Base-by-base conservation (phyloP, 2,113 vertebrate genomes). In the Melanerpes formicivorus region DNA sequence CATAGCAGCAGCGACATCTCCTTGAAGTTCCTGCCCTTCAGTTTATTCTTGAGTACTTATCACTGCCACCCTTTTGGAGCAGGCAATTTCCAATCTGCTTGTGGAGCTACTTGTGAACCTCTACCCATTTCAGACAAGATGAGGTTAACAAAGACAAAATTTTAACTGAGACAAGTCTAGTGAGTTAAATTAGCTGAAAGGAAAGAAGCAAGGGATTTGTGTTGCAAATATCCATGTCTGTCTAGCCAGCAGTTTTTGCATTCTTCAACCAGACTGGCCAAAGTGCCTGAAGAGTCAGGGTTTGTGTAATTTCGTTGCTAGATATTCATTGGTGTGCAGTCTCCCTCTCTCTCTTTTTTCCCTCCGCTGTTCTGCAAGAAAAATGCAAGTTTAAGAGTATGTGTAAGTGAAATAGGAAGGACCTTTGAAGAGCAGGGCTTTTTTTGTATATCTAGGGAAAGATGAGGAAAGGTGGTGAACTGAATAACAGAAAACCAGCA, bases 11-110 rank as follows among this genome's bases (percentile, higher is more conserved):
- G 10, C 17, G 58, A 11, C 37, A 19, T n/a, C 73, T 19, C 16
- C 69, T 75, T 90, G 42, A 88, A 69, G 21, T 52, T 88, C 21
- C 67, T 84, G n/a, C 40, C 40, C 44, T 88, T 87, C 32, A 71
- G 9, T 9, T 87, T 87, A 63, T 66, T 91, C 34, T 92, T 34
- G 58, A 52, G 78, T 44, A 37, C 10, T 34, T 54, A 15, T 9
- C 10, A 26, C 23, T 34, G 29, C 18, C n/a, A 70, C 18, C 34
- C 15, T 54, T 93, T 60, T 59, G 59, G 29, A 69, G 21, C 26
- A 12, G 12, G 23, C 59, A 87, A 34, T 14, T 29, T 81, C 23
- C 54, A 59, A 17, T 54, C 29, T 85, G 17, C 66, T 74, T 25
- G 22, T 48, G 25, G 34, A 86, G 10, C 32, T 70, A 11, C 50